Base-by-base conservation (phyloP, 2,797 vertebrate species). In the Catharus ustulatus region DNA sequence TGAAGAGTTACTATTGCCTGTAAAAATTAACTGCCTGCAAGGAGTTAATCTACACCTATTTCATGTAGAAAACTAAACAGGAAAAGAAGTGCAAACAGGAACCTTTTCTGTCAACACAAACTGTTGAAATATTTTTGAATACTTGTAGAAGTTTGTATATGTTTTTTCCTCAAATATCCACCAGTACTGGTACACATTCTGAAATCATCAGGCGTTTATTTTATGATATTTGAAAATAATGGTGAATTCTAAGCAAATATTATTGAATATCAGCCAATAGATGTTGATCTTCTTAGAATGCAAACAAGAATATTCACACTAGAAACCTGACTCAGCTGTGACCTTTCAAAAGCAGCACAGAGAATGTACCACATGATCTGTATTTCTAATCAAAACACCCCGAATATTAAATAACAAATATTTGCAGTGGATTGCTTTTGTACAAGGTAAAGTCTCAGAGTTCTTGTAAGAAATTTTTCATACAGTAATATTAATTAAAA, bases 401-500 rank as follows among this genome's bases (percentile, higher is more conserved):
- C 72, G 76, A 45, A 94, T 89, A 72, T 83, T 48, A 89, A 95
- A 91, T 15, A 23, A 77, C 46, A 94, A 91, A 95, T 91, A 87
- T 88, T 93, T 90, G 74, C 45, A 64, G 38, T 59, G 52, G 45
- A 76, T 78, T 94, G 61, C 38, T 73, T 86, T 76, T 30, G 9
- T 64, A 68, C 43, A 49, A 92, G 48, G 66, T 63, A 67, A 64
- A 89, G 29, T 66, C 19, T 90, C 43, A 6, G 13, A 75, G n/a
- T 30, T 66, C 49, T 58, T 57, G 62, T 27, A 81, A 59, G 17
- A 86, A 79, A 67, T 21, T 67, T 9, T 38, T 95, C 59, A 66
- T 26, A 68, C 7, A 83, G 11, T 52, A 89, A 49, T 8, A 43
- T 24, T 61, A 75, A 81, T 57, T 73, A 34, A 75, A 75, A 83